Evolutionary conservation across 2,888 invertebrate species (phyloP).

Genomic region (Dione juno): DNA sequence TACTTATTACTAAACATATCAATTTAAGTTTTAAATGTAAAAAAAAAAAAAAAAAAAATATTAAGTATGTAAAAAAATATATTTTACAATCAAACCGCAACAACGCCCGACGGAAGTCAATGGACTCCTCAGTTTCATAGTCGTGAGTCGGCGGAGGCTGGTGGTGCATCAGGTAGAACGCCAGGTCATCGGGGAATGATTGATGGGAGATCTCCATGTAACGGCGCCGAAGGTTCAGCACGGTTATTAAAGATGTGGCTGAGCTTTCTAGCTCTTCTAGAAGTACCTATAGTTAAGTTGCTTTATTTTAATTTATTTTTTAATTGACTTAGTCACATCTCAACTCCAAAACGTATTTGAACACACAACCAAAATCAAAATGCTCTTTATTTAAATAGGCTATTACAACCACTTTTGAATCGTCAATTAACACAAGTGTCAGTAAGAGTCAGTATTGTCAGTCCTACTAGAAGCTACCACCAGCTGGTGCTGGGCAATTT

Average conservation of each 20-base stretch:
- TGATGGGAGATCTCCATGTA: conserved; percentile 96
- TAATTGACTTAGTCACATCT: too few relatives aligned
- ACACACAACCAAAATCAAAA: too few relatives aligned
- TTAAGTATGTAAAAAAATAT: not conserved
- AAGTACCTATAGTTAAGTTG: conserved; percentile 88
- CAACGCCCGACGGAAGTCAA: conserved; percentile 70
- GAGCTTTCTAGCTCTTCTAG: conserved; percentile 96
- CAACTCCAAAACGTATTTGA: too few relatives aligned
- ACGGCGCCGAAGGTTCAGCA: conserved; percentile 93
- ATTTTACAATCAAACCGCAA: conserved; percentile 89
- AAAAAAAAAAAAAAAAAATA: too few relatives aligned
- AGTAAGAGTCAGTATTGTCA: too few relatives aligned
- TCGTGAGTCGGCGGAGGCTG: conserved; percentile 90
- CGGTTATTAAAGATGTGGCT: conserved; percentile 93
- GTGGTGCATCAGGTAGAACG: conserved; percentile 89
- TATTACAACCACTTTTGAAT: too few relatives aligned
- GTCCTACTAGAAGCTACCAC: too few relatives aligned
- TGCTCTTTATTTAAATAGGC: too few relatives aligned
- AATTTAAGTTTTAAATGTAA: too few relatives aligned
- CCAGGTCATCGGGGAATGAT: conserved; percentile 90
- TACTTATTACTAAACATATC: too few relatives aligned
- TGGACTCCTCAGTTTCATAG: conserved; percentile 59
- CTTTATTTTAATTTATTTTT: not conserved
- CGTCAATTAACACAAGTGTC: too few relatives aligned
- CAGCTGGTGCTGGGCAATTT: too few relatives aligned